phyloP scores from a whole-genome alignment of 2,888 invertebrate genomes.

The Elegia similella region DNA sequence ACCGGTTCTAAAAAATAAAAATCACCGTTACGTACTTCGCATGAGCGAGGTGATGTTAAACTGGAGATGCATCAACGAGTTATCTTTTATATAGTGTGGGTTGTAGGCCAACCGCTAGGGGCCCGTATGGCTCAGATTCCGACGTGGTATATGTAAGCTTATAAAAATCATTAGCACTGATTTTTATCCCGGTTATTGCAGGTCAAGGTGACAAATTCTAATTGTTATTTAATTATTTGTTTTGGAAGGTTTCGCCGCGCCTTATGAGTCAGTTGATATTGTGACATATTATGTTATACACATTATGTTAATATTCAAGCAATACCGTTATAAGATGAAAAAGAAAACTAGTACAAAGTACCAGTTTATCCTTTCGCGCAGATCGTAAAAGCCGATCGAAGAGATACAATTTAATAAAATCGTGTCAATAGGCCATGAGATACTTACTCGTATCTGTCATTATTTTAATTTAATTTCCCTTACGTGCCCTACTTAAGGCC shows the following conservation, averaged over 20 bases:
- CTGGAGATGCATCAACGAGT: slow-evolving; percentile 59
- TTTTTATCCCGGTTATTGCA: slow-evolving; percentile 66
- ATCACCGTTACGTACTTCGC: slow-evolving; percentile 33
- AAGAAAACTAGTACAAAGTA: too few relatives aligned
- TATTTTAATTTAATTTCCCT: too few relatives aligned
- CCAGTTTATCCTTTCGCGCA: too few relatives aligned
- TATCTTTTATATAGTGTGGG: slow-evolving; percentile 71
- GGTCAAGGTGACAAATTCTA: slow-evolving; percentile 66
- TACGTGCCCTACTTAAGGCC: too few relatives aligned
- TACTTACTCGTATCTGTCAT: too few relatives aligned
- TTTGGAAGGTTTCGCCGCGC: slow-evolving; percentile 25
- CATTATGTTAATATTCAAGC: background rate
- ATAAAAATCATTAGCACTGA: slow-evolving; percentile 73
- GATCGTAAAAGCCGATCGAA: too few relatives aligned
- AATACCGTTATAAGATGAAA: too few relatives aligned
- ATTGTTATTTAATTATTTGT: slow-evolving; percentile 56
- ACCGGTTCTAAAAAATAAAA: slow-evolving; percentile 67
- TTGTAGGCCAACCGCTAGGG: slow-evolving; percentile 79
- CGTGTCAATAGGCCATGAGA: too few relatives aligned
- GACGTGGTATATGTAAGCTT: slow-evolving; percentile 60
- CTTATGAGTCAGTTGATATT: background rate
- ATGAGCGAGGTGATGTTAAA: slow-evolving; percentile 56
- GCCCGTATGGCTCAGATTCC: slow-evolving; percentile 59
- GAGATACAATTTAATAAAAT: too few relatives aligned
- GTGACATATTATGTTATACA: background rate